Base-by-base conservation (phyloP, 1,140 invertebrate species). In the Formica exsecta region DNA sequence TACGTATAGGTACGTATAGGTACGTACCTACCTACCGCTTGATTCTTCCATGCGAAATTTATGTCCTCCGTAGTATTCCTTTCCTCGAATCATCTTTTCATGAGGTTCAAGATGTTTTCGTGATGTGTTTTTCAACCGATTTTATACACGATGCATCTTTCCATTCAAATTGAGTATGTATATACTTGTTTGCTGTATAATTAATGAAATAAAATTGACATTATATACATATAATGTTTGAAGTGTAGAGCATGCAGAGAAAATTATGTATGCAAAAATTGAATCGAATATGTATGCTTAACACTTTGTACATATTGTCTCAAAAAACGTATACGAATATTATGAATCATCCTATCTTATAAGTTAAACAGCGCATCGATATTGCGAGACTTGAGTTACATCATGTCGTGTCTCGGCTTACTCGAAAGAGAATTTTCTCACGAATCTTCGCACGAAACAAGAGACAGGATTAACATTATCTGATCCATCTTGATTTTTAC, bases 381-480 rank as follows among this genome's bases (percentile, higher is more conserved):
- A 62, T 83, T 48, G 38, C 68, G 5, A 73, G 38, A 61, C 38
- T 62, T 11, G 36, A 32, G 36, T 81, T 74, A 74, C 79, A 29
- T 74, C 38, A 29, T 19, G 44, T 73, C 79, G 65, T 54, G 22
- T 59, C 51, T 71, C 38, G 77, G 9, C 22, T 80, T 80, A 68
- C 62, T 57, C 51, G 51, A 5, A 16, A 11, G 2, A 73, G 11
- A 19, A 61, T 61, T 54, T 86, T 87, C 70, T 54, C 75, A 75
- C 76, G 76, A 86, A 87, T 80, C 51, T 79, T 71, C 57, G 54
- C 71, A 41, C 16, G 16, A 86, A 86, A 85, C 80, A 87, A 79
- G 66, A 83, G 74, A 54, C 85, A 51, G 71, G 87, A 90, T 90
- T 88, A 86, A 87, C 66, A 77, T 88, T 91, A 87, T 87, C 86